phyloP scores from a whole-genome alignment of 2,797 vertebrate genomes.

The Hemitrygon akajei region DNA sequence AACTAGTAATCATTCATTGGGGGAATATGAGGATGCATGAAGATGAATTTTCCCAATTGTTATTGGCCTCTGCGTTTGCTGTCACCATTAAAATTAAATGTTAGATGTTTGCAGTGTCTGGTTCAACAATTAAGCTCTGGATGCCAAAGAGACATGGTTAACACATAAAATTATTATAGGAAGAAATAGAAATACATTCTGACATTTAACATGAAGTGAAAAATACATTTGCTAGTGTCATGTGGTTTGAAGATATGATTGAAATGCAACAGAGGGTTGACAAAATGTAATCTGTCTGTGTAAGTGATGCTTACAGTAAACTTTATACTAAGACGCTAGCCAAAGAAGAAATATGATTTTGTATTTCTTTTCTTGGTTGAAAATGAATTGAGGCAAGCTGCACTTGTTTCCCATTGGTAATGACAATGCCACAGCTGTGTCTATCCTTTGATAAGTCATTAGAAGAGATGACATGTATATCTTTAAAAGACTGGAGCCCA shows the following conservation, averaged over 20 bases:
- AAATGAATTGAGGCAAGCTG: slow-evolving; percentile 26
- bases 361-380: background rate
- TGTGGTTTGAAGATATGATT: background rate
- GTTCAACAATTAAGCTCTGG: background rate
- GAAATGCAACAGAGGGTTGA: background rate
- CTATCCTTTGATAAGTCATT: slow-evolving; percentile 48
- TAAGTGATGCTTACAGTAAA: background rate
- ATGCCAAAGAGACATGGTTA: background rate
- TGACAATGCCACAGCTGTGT: slow-evolving; percentile 37
- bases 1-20: slow-evolving; percentile 32
- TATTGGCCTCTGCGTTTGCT: background rate
- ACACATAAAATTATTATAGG: background rate
- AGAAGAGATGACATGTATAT: slow-evolving; percentile 49
- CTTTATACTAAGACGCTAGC: background rate
- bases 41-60: background rate
- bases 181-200: slow-evolving; percentile 26
- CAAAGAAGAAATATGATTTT: background rate
- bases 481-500: slow-evolving; percentile 47
- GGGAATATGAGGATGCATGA: slow-evolving; percentile 22
- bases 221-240: slow-evolving; percentile 6
- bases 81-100: background rate
- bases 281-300: background rate
- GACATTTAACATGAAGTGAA: background rate
- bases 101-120: background rate
- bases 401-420: background rate